Conservation (phyloP, 2,888 invertebrate genomes). For the Rhagophthalmus giganteus region DNA sequence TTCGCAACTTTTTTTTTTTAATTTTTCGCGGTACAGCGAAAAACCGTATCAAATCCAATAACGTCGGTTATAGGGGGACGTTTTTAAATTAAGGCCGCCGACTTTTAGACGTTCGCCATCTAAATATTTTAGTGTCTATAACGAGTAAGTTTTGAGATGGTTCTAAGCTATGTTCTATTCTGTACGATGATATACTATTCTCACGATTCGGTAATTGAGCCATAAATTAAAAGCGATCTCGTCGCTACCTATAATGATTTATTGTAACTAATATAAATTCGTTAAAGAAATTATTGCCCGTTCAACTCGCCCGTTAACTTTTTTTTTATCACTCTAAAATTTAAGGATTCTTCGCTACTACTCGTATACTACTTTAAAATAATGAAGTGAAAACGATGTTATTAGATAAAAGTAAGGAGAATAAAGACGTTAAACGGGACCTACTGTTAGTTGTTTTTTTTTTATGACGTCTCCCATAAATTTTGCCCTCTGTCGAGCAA, state of each 20-base stretch:
- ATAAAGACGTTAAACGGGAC: constrained; percentile 28
- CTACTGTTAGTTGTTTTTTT: constrained; percentile 46
- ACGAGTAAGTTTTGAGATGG: constrained; percentile 15
- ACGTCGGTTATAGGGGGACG: too few species aligned
- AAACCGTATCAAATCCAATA: too few species aligned
- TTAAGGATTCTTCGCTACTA: too few species aligned
- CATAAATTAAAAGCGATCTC: constrained; percentile 36
- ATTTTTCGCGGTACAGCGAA: too few species aligned
- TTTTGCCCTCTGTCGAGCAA: constrained; percentile 39
- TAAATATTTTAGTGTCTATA: constrained; percentile 18
- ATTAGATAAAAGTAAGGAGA: constrained; percentile 13
- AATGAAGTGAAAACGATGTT: too few species aligned
- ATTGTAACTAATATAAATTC: constrained; percentile 35
- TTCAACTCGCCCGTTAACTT: neutral
- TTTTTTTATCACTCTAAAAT: too few species aligned
- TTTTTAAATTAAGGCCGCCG: constrained; percentile 1
- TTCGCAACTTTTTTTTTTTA: too few species aligned
- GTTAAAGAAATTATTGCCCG: constrained; percentile 20
- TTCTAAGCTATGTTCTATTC: constrained; percentile 24
- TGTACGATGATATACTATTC: constrained; percentile 34
- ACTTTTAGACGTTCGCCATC: constrained; percentile 1
- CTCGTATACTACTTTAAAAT: too few species aligned
- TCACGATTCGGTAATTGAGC: constrained; percentile 40
- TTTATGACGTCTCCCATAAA: constrained; percentile 41
- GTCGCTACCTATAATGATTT: constrained; percentile 35